phyloP scores from a whole-genome alignment of 2,113 vertebrate genomes.

The Notarius quadriscutis region DNA sequence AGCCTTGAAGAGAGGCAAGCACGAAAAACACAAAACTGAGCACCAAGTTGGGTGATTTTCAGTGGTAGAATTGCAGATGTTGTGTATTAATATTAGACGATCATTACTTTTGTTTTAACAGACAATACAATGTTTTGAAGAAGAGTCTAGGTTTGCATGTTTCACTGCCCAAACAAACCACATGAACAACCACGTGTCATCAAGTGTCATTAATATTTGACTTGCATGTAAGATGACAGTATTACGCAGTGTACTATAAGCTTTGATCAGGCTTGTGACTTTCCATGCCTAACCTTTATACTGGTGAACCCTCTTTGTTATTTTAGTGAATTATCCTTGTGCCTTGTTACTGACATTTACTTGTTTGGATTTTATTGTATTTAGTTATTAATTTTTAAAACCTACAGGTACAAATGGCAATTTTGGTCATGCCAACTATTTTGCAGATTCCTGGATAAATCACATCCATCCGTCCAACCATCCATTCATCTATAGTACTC shows the following conservation, averaged over 20 bases:
- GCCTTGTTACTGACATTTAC: background rate
- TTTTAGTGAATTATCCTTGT: background rate
- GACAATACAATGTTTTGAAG: background rate
- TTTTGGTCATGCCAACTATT: background rate
- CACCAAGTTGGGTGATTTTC: slow-evolving; percentile 35
- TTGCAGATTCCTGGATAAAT: background rate
- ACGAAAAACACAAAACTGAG: slow-evolving; percentile 28
- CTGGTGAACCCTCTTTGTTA: background rate
- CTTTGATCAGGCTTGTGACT: background rate
- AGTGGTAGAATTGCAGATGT: background rate
- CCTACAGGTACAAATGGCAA: background rate
- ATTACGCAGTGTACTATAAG: background rate
- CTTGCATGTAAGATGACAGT: background rate
- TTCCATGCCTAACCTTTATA: background rate
- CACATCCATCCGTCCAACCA: background rate
- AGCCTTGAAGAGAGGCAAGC: slow-evolving; percentile 40
- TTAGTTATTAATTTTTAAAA: background rate
- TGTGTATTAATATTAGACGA: background rate
- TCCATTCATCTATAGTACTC: no score
- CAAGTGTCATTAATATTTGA: background rate
- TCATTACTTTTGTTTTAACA: background rate
- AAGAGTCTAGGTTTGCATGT: background rate
- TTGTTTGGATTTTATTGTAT: background rate
- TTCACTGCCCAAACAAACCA: background rate
- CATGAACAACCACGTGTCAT: background rate